These are phyloP conservation scores for Agrochola lychnidis DNA, from an alignment of 2,888 invertebrate species.

Conservation along the genomic window DNA sequence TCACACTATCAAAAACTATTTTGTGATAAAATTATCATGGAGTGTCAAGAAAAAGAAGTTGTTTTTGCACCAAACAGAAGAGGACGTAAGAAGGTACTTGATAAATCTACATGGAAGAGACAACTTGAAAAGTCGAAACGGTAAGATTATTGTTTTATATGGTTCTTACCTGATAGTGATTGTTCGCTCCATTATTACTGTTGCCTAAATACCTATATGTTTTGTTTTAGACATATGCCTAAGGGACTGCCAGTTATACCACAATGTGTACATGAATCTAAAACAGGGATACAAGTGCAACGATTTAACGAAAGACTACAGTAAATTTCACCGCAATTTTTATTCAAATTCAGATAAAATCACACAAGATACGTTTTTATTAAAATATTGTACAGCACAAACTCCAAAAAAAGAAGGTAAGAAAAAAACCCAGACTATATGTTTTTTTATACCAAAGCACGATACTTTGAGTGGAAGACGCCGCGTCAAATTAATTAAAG, in stretches of 20 bases:
- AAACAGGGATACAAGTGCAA: slow-evolving; percentile 35
- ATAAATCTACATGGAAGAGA: slow-evolving; percentile 41
- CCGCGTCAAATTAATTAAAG: slow-evolving; percentile 29
- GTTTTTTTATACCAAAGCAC: slow-evolving; percentile 55
- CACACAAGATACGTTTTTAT: slow-evolving; percentile 30
- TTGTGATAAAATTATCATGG: not conserved
- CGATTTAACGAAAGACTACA: slow-evolving; percentile 30
- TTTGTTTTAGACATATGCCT: slow-evolving; percentile 21
- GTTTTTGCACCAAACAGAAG: slow-evolving; percentile 10
- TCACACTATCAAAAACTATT: no score
- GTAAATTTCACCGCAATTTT: not conserved
- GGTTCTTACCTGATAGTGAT: not conserved
- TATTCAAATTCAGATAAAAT: slow-evolving; percentile 24
- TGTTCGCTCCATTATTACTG: not conserved
- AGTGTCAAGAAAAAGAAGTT: slow-evolving; percentile 23
- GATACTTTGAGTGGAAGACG: slow-evolving; percentile 18
- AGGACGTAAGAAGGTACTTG: slow-evolving; percentile 17
- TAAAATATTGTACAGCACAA: slow-evolving; percentile 37
- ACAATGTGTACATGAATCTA: slow-evolving; percentile 24
- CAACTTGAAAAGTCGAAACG: not conserved
- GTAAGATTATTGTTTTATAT: not conserved
- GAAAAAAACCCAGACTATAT: slow-evolving; percentile 49
- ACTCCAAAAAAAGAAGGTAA: slow-evolving; percentile 41
- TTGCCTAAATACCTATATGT: not conserved
- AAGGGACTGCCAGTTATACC: slow-evolving; percentile 26